Percentiles rank a stretch among this genome's conserved stretches.
Evolutionary conservation across 2,113 vertebrate species (phyloP).

Genomic region (Brachionichthys hirsutus): DNA sequence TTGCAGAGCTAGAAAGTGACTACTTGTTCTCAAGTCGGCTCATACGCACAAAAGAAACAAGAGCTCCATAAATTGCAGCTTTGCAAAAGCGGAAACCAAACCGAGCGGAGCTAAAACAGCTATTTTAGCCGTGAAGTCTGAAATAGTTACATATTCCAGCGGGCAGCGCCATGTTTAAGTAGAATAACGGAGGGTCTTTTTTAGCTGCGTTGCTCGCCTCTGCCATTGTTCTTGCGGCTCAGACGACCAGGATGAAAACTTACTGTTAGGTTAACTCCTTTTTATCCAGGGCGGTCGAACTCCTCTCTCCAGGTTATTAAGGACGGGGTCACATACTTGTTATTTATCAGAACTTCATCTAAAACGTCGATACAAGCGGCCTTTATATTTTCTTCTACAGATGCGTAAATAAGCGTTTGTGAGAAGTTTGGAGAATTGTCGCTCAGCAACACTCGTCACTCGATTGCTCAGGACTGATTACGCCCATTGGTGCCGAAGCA

Average conservation of each 20-base stretch:
- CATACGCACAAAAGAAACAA: neutral
- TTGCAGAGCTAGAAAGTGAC: neutral
- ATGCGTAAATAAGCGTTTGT: constrained; percentile 1
- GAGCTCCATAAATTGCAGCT: too few species aligned
- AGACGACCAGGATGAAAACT: constrained; percentile 64
- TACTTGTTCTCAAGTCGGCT: constrained; percentile 1
- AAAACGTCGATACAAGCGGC: neutral
- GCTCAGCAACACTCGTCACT: constrained; percentile 25
- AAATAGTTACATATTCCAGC: too few species aligned
- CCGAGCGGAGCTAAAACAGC: too few species aligned
- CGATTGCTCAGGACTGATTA: constrained; percentile 66
- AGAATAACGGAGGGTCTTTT: too few species aligned
- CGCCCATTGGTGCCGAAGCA: constrained; percentile 34
- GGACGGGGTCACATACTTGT: constrained; percentile 37
- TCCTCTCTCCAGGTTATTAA: constrained; percentile 3
- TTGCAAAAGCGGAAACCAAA: too few species aligned
- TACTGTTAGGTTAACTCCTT: constrained; percentile 55
- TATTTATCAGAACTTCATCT: rapidly evolving
- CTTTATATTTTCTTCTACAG: neutral
- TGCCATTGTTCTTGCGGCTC: constrained; percentile 63
- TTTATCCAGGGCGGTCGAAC: constrained; percentile 20
- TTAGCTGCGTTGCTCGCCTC: constrained; percentile 10
- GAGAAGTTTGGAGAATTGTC: constrained; percentile 43
- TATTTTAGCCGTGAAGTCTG: too few species aligned
- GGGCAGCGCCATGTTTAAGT: too few species aligned